phyloP scores from a whole-genome alignment of 1,140 invertebrate genomes.

The Nasonia longicornis region DNA sequence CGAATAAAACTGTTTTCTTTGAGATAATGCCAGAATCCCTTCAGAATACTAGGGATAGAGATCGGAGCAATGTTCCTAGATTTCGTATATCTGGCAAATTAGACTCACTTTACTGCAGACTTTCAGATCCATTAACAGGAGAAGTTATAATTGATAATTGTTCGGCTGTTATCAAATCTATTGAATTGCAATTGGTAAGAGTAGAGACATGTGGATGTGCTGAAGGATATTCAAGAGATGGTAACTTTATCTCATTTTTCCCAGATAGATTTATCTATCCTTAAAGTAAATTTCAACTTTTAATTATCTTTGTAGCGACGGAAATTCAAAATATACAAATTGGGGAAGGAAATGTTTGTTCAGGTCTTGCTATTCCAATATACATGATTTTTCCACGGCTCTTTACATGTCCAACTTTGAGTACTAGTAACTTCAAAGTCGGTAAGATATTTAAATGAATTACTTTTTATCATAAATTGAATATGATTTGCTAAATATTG shows the following conservation, averaged over 20 bases:
- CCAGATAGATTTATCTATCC: conserved; percentile 25
- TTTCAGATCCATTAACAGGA: conserved; percentile 90
- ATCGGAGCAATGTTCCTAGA: conserved; percentile 79
- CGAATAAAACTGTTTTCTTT: conserved; percentile 76
- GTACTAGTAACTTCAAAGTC: conserved; percentile 95
- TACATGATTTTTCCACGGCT: conserved; percentile 95
- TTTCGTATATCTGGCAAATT: conserved; percentile 88
- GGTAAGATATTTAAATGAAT: conserved; percentile 73
- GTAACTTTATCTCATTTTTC: conserved; percentile 67
- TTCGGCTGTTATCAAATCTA: conserved; percentile 87
- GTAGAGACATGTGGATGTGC: conserved; percentile 97
- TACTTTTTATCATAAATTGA: neutral
- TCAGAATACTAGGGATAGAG: conserved; percentile 77
- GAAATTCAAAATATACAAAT: conserved; percentile 99
- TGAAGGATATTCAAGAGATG: conserved; percentile 94
- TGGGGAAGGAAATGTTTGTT: conserved; percentile 89
- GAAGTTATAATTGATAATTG: conserved; percentile 83
- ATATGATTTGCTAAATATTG: conserved; percentile 1
- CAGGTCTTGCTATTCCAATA: conserved; percentile 88
- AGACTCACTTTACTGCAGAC: conserved; percentile 83
- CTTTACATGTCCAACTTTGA: conserved; percentile 94
- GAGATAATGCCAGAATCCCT: conserved; percentile 86
- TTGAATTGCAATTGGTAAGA: conserved; percentile 93
- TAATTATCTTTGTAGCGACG: conserved; percentile 77
- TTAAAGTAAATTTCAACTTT: conserved; percentile 33